Evolutionary conservation across 53 echinoderm and acorn worm species (phyloP), one percentile per base, ranked within the genome.

Genomic region (Stichopus horrens): DNA sequence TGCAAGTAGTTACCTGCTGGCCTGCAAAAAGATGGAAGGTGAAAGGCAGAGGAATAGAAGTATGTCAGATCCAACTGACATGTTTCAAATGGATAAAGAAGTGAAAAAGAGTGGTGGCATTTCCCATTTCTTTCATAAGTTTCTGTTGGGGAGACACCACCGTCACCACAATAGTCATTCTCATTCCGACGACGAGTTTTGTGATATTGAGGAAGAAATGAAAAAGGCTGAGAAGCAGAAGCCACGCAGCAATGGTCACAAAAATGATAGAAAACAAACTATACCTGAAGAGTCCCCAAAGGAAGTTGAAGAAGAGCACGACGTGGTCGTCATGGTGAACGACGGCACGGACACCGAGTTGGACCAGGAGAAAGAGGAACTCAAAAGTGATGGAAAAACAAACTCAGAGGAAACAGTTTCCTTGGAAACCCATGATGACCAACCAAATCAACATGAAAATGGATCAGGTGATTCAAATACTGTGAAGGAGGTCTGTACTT

Each of bases 21-120:
- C 37, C 37, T 37, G 37, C 37, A 37, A 37, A 37, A 37, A 21
- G 52, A 77, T 77, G 78, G 78, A 77, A 13, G 52, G 52, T 18
- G 51, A 67, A 67, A n/a, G 18, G 52, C 8, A 9, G 7, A 77
- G 53, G 52, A 77, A 23, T 4, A 83, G 83, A 60, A 83, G 63
- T 63, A 60, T 83, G 65, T 83, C 83, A 21, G 83, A 83, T 37
- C 83, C 83, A 60, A 59, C 83, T 60, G 65, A 21, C 59, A 9
- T 83, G 59, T 83, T 83, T 63, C 56, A 83, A 63, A 83, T 37
- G 55, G 59, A 58, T 21, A 83, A 63, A 60, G 83, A 83, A 21
- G 83, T 37, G 16, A 83, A 83, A 63, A 83, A 83, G 11, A 59
- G 85, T 63, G 51, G 65, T 85, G 85, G 85, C 13, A 16, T 85